Percentiles rank a stretch among this genome's conserved stretches.
Conservation (phyloP, 1,140 invertebrate species). For the Marisa cornuarietis region DNA sequence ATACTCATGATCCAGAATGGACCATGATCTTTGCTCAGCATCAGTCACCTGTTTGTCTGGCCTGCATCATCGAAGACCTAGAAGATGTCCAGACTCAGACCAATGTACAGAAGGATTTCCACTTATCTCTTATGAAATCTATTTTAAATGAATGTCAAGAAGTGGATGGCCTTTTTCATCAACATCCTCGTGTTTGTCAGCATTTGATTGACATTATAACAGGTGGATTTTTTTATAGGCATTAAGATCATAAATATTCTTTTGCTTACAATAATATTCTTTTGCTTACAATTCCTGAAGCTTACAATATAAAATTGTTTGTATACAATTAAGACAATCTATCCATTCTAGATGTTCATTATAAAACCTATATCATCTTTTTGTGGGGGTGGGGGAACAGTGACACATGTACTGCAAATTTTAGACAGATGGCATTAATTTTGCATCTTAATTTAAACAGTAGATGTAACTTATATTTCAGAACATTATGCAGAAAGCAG, state of each 20-base stretch:
- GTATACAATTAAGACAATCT: too few species aligned
- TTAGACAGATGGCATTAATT: too few species aligned
- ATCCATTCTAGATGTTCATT: too few species aligned
- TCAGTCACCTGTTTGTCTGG: constrained; percentile 16
- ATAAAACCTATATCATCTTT: too few species aligned
- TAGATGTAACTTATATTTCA: not conserved
- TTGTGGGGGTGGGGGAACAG: too few species aligned
- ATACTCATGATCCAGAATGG: too few species aligned
- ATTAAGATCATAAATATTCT: too few species aligned
- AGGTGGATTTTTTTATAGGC: constrained; percentile 4
- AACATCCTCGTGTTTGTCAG: constrained; percentile 16
- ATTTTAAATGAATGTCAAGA: constrained; percentile 5
- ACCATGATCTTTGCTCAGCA: not conserved
- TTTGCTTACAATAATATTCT: too few species aligned
- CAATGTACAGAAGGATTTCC: constrained; percentile 15
- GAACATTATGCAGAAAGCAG: constrained; percentile 11
- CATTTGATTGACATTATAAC: constrained; percentile 22
- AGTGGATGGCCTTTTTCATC: not conserved
- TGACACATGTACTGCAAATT: too few species aligned
- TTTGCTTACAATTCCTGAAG: too few species aligned
- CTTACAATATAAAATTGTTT: too few species aligned
- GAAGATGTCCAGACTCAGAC: constrained; percentile 6
- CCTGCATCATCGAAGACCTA: constrained; percentile 17
- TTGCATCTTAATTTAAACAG: not conserved
- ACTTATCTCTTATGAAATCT: constrained; percentile 6